Evolutionary conservation across 2,797 vertebrate species (phyloP), one percentile per base, ranked within the genome.

Genomic region (Xenops minutus): DNA sequence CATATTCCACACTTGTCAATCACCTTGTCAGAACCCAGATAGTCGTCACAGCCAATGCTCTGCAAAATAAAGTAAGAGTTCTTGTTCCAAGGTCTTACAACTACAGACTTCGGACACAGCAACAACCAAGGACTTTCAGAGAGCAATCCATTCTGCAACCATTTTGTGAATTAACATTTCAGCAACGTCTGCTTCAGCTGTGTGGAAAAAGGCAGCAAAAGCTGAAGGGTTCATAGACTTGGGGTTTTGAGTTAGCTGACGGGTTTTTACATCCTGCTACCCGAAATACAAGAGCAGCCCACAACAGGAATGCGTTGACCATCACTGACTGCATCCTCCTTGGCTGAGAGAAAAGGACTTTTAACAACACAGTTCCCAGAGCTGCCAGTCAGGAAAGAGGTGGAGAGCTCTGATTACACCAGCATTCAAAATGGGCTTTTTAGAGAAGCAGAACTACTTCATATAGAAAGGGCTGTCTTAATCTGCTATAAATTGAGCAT

Each of bases 1-100:
- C 99, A 99, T 95, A 99, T 98, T n/a, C 99, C 99, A 32, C 99
- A 99, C 91, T 97, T 99, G 98, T 99, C 99, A 97, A 99, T 97
- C 90, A 99, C 98, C 94, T 98, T 99, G 91, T 98, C 98, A 11
- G 99, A 99, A 91, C 99, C 99, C 41, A 99, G 97, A 90, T 98
- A 99, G 54, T 99, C 99, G 44, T 99, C 99, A 74, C 99, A 99
- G 97, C 99, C 99, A 44, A 98, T 98, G 94, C 94, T 99, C 99
- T 99, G 98, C 52, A 93, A 97, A 96, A 95, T 49, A 92, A 96
- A 96, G 74, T 21, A 78, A 94, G 27, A 92, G 46, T 95, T 87
- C 51, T 94, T 95, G 89, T 92, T 86, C 59, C 59, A 90, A 48
- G 55, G 41, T 73, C 80, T 86, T 79, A 67, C 24, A 94, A 76